phyloP scores from a whole-genome alignment of 2,797 vertebrate species.

The Poecile montanus region DNA sequence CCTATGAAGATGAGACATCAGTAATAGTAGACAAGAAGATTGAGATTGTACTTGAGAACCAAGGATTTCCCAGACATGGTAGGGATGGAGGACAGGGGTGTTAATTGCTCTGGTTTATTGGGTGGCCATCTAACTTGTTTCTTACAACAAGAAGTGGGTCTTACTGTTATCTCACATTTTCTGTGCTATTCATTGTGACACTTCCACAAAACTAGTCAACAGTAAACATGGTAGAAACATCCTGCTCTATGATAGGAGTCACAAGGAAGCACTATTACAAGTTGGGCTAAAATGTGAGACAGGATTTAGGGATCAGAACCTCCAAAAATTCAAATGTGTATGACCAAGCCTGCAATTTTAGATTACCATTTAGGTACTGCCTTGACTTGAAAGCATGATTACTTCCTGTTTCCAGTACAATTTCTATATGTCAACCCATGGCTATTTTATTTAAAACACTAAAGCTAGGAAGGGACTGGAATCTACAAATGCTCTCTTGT shows the following conservation, averaged over 20 bases:
- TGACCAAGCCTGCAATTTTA: not conserved
- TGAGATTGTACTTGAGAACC: not conserved
- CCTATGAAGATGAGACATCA: not conserved
- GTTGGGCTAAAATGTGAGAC: not conserved
- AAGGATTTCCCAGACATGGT: not conserved
- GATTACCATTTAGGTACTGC: not conserved
- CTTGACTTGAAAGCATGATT: not conserved
- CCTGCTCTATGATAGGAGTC: not conserved
- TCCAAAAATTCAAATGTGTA: not conserved
- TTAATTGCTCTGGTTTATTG: not conserved
- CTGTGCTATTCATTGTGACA: not conserved
- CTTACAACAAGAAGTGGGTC: not conserved
- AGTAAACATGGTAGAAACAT: not conserved
- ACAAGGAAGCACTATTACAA: not conserved
- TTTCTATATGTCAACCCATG: not conserved
- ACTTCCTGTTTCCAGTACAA: not conserved
- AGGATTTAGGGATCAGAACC: not conserved
- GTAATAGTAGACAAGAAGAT: not conserved
- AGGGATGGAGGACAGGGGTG: not conserved
- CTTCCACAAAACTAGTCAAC: not conserved
- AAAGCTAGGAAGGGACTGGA: not conserved
- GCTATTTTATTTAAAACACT: not conserved
- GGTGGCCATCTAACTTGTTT: not conserved
- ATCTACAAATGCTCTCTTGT: not conserved
- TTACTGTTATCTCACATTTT: not conserved